Conservation (phyloP, 2,113 vertebrate species). For the Piaya cayana region DNA sequence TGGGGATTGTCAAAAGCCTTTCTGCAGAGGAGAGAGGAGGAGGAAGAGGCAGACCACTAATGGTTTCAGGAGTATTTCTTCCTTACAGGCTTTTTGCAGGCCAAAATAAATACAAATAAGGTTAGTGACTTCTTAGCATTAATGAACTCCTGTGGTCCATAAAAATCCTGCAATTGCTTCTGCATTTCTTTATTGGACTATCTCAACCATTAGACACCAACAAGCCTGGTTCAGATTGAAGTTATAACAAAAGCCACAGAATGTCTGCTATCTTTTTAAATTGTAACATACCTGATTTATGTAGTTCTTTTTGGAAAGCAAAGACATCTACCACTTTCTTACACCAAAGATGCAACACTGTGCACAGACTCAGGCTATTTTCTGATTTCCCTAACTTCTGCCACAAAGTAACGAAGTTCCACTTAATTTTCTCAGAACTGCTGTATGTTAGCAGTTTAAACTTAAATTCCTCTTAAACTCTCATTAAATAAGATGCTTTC, state of each 20-base stretch:
- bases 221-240: neutral
- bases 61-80: neutral
- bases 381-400: neutral
- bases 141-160: neutral
- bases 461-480: neutral
- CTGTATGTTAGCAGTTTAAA: neutral
- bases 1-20: accelerated
- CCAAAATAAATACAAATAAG: neutral
- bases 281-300: neutral
- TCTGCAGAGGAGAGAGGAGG: accelerated
- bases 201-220: neutral
- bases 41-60: neutral
- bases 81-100: neutral
- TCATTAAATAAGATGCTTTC: neutral
- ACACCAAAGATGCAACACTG: neutral
- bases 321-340: neutral
- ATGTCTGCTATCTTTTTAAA: neutral
- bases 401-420: neutral
- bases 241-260: neutral
- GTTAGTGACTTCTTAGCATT: neutral
- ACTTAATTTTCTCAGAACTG: neutral
- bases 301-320: neutral
- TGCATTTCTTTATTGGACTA: neutral
- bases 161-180: neutral
- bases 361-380: neutral